Evolutionary conservation across 2,888 invertebrate species (phyloP), one percentile per base, ranked within the genome.

Genomic region (Antheraea assamensis): DNA sequence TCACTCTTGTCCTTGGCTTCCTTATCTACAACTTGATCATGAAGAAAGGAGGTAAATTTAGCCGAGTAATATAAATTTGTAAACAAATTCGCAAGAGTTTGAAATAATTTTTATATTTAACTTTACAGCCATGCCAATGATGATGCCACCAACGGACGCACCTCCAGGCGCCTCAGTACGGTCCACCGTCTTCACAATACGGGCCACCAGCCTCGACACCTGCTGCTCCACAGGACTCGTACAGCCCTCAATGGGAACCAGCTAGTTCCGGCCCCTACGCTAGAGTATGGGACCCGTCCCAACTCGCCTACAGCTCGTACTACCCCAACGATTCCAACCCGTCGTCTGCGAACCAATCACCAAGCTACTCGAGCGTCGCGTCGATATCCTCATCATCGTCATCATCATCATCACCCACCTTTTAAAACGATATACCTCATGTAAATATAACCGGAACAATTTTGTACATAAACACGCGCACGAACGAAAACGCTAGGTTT

Each of bases 1-100:
- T 98, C 85, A 95, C 97, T 55, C 94, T 98, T 76, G 98, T 98
- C 71, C 95, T 97, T 72, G 98, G 97, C 75, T 98, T 98, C 95
- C 95, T 98, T 72, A 96, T 97, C 79, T 96, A 97, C 89, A 97
- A 97, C 86, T 92, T 98, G 83, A 90, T 97, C 76, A 85, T 92
- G 88, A 97, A 97, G 89, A 98, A 98, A 95, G 95, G 96, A 89
- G 97, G 97, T 92, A 92, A 93, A 92, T 13, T n/a, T 35, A 17
- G 27, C 5, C 17, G 30, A 17, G 61, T 24, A 64, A n/a, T 15
- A 64, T 17, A 71, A 35, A 49, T n/a, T 52, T 35, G 64, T 55
- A 70, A 19, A 27, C 24, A 17, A 30, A 24, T 24, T 58, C 8
- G 24, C 13, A 27, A 64, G 1, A 30, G 30, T 1, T 10, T 17